Evolutionary conservation across 2,797 vertebrate genomes (phyloP), one percentile per base, ranked within the genome.

Genomic region (Labroides dimidiatus): DNA sequence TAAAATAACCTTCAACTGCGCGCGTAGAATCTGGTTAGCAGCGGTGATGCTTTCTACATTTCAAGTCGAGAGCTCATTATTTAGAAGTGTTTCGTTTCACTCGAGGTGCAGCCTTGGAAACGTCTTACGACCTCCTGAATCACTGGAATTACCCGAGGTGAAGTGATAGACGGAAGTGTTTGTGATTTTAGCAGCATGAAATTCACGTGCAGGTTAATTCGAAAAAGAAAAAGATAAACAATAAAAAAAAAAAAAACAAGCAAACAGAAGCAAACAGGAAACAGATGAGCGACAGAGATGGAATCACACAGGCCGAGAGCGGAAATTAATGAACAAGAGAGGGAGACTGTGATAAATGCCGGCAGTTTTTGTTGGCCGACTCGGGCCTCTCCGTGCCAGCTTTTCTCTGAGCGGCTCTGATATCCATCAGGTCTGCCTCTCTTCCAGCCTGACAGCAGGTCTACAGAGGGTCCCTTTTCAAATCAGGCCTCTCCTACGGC

Each of bases 371-470:
- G 77, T 84, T 71, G 79, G 75, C 77, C 4, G 21, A 49, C 67
- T 65, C 17, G 10, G 80, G 68, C 20, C 76, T 69, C 73, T n/a
- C 71, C 39, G 56, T 80, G 80, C 70, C 75, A 75, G 76, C 44
- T 60, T 33, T 16, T 76, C 82, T 70, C 63, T 39, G 48, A 77
- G 75, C 56, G 54, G 75, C 84, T 80, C 81, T 75, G 85, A 88
- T 88, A 87, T 88, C 86, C 84, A 87, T 91, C 87, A 88, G 78
- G 60, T 69, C 71, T 50, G 80, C 63, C 69, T 62, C 85, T 73
- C 80, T 75, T 72, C 47, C 78, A 51, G 85, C 64, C 49, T 86
- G 85, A 89, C 84, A 88, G 82, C 27, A 50, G 77, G 61, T 84
- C 82, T 65, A 88, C 76, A 85, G 87, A 87, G 88, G 72, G 72